Evolutionary conservation across 2,113 vertebrate species (phyloP), one percentile per base, ranked within the genome.

Genomic region (Tricholaema leucomelas): DNA sequence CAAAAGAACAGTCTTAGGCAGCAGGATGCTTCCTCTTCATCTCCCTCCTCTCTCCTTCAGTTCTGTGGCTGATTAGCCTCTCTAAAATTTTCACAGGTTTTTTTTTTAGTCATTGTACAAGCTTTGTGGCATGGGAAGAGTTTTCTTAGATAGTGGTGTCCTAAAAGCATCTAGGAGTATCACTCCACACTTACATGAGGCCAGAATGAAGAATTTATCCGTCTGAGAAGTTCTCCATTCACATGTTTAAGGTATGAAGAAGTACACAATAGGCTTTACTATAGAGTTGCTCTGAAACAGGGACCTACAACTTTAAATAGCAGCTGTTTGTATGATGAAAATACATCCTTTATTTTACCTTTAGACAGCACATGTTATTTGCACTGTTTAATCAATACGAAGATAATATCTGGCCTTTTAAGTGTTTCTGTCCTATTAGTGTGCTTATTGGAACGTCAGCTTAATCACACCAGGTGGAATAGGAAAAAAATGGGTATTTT

Each of bases 131-230:
- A 31, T 5, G 31, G 44, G 31, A 85, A 33, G 21, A 64, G 23
- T 3, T 3, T 60, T 40, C 58, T 56, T 31, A 56, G 8, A 3
- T 77, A 25, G 11, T 0, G 0, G 3, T 36, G 21, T 86, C 13
- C 20, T 44, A 30, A 71, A 74, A 77, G 7, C 15, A 38, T 56
- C 18, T 61, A 42, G 19, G 12, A 56, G 2, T 10, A 58, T 48
- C 11, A n/a, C 2, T 80, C 20, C 4, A 0, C 56, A 50, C 20
- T 36, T 54, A n/a, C 0, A 6, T 20, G 46, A 80, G 33, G 9
- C 12, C 42, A 46, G 9, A 75, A 80, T 40, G 23, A 86, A 46
- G 23, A 54, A 15, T 70, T 65, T n/a, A 60, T 58, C 16, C 10
- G 52, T 11, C 31, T 27, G 38, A 78, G 25, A 71, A 61, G 23